Evolutionary conservation across 2,888 invertebrate species (phyloP).

Genomic region (Ochropleura leucogaster): DNA sequence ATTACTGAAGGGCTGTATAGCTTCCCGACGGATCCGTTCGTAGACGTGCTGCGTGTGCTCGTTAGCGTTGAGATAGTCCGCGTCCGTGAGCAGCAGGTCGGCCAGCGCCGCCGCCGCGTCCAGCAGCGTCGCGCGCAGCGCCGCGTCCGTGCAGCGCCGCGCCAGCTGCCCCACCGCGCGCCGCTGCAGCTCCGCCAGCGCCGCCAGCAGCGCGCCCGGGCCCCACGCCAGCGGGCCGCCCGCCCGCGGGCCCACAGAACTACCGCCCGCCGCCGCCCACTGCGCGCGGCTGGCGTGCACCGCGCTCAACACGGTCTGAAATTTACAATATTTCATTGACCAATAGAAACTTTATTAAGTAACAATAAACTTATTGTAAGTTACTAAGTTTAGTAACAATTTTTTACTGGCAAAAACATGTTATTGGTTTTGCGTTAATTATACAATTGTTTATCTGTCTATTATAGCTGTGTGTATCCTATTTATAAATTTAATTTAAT

Average conservation of each 20-base stretch:
- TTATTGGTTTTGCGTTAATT: too few relatives aligned
- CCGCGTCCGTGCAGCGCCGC: slow-evolving; percentile 89
- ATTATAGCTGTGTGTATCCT: too few relatives aligned
- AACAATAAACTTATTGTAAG: too few relatives aligned
- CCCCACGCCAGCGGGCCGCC: slow-evolving; percentile 77
- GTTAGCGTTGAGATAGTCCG: slow-evolving; percentile 57
- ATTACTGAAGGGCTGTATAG: slow-evolving; percentile 93
- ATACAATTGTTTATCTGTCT: too few relatives aligned
- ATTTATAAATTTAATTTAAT: too few relatives aligned
- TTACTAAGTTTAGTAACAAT: too few relatives aligned
- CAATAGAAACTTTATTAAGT: too few relatives aligned
- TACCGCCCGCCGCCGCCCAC: slow-evolving; percentile 84
- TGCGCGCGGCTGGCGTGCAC: neutral
- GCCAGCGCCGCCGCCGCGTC: slow-evolving; percentile 82
- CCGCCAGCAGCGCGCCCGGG: slow-evolving; percentile 72
- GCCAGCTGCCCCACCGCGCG: slow-evolving; percentile 72
- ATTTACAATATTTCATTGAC: neutral
- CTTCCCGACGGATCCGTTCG: slow-evolving; percentile 91
- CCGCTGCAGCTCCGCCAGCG: slow-evolving; percentile 66
- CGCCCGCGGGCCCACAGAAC: slow-evolving; percentile 69
- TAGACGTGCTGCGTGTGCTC: slow-evolving; percentile 85
- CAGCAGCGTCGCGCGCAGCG: slow-evolving; percentile 82
- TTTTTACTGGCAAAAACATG: too few relatives aligned
- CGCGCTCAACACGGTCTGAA: slow-evolving; percentile 17
- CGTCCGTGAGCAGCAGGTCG: slow-evolving; percentile 74